Evolutionary conservation across 1,140 invertebrate species (phyloP).

Genomic region (Microplitis mediator): DNA sequence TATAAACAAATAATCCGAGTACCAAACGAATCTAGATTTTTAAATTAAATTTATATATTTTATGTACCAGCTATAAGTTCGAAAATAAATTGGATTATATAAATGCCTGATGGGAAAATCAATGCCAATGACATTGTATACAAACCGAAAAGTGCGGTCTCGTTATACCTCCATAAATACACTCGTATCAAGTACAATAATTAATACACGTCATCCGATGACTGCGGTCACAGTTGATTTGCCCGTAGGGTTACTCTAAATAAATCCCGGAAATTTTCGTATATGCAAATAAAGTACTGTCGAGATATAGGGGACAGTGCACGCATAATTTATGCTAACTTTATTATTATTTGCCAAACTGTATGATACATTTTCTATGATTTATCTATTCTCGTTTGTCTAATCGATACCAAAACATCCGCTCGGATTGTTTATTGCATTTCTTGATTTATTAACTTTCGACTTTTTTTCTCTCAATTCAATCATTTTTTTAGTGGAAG

Average conservation of each 20-base stretch:
- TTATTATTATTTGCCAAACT: not conserved
- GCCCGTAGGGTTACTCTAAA: not conserved
- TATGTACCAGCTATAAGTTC: too few relatives aligned
- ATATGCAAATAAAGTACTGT: not conserved
- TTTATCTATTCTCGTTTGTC: not conserved
- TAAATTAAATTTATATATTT: too few relatives aligned
- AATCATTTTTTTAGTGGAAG: slow-evolving; percentile 12
- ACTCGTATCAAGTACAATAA: not conserved
- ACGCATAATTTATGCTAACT: slow-evolving; percentile 4
- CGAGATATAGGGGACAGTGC: not conserved
- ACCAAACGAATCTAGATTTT: too few relatives aligned
- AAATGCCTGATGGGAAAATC: too few relatives aligned
- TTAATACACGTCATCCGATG: not conserved
- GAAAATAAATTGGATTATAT: too few relatives aligned
- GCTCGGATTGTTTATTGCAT: not conserved
- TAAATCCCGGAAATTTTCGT: not conserved
- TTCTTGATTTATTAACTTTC: not conserved
- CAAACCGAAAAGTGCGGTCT: not conserved
- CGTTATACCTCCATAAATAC: not conserved
- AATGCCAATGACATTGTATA: too few relatives aligned
- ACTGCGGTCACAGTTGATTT: slow-evolving; percentile 1
- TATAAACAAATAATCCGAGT: too few relatives aligned
- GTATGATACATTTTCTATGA: not conserved
- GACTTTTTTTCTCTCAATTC: not conserved
- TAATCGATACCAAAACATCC: not conserved